Base-by-base conservation (phyloP, 2,888 invertebrate genomes). In the Ametastegia equiseti region DNA sequence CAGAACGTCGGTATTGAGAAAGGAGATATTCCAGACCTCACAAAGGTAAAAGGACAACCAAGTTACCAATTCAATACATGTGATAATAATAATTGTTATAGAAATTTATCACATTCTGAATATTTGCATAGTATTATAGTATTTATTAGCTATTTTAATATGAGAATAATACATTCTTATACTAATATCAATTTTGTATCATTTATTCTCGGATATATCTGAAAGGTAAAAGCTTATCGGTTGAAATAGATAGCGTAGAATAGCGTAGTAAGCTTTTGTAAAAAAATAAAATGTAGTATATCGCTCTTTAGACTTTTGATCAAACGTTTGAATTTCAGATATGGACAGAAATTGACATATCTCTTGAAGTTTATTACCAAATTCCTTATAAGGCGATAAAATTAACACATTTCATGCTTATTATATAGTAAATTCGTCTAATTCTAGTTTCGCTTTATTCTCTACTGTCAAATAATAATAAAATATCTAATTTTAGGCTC, bases 21-120 rank as follows among this genome's bases (percentile, higher is more conserved):
- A 92, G 98, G 98, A 42, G 99, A 99, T 91, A 99, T 99, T 92
- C 99, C 99, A 60, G 99, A 99, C 93, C 94, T 99, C 87, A 98
- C 99, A 6, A 98, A 98, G 93, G 94, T 94, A 91, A 83, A 84
- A 33, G 33, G 71, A 82, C 6, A 63, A 39, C n/a, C n/a, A 63
- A 1, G 9, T 23, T 19, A 19, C 30, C 15, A 50, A 15, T 47
- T 27, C 50, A 15, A 15, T 50, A 42, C 69, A 19, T 9, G 19
- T 11, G 1, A 36, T 23, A 33, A 50, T 50, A 30, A n/a, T 6
- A 73, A 33, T 45, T 30, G 33, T n/a, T n/a, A n/a, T n/a, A n/a
- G n/a, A n/a, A 57, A 39, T 36, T 36, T 54, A 30, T 42, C 81
- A 50, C 73, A 9, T 45, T 54, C 27, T 77, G 67, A 73, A 7